Conservation (phyloP, 2,113 vertebrate species). For the Oceanodroma tethys region DNA sequence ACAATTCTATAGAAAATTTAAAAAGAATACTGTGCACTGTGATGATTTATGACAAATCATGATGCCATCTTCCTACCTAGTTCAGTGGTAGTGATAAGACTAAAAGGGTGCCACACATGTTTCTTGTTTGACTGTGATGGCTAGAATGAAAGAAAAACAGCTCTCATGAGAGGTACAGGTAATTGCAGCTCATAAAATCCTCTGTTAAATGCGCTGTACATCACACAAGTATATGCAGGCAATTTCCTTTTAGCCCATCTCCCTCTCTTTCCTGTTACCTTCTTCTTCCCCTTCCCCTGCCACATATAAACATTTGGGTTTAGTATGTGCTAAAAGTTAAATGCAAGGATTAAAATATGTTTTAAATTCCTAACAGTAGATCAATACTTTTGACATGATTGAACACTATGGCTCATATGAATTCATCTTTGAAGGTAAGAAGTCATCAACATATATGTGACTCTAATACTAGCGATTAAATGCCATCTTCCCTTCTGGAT, state of each 20-base stretch:
- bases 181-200: conserved; percentile 10
- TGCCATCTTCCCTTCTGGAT: neutral
- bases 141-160: neutral
- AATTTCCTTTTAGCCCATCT: neutral
- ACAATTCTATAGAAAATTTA: neutral
- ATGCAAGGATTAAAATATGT: neutral
- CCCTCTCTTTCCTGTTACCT: neutral
- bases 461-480: neutral
- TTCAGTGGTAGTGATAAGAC: neutral
- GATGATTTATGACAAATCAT: neutral
- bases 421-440: neutral
- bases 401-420: neutral
- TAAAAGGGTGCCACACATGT: neutral
- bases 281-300: neutral
- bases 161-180: neutral
- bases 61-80: neutral
- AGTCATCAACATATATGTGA: neutral
- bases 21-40: neutral
- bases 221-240: neutral
- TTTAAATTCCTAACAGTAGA: neutral
- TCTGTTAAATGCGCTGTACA: neutral
- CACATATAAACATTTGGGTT: neutral
- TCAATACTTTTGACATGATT: neutral
- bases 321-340: neutral
- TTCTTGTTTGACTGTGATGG: neutral